Percentiles rank a stretch among this genome's conserved stretches.
phyloP scores from a whole-genome alignment of 2,113 vertebrate species.

The Pituophis catenifer region DNA sequence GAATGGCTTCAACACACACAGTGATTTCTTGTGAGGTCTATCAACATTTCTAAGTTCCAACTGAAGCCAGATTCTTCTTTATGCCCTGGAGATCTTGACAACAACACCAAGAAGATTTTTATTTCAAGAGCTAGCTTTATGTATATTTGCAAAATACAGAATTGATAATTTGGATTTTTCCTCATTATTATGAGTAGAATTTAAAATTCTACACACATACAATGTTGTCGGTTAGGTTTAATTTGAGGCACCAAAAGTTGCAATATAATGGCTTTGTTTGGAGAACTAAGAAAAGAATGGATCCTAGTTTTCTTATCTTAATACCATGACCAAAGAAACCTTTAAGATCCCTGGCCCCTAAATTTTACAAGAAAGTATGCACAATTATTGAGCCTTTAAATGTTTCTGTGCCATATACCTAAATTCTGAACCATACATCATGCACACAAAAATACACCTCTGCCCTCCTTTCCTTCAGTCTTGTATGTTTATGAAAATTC shows the following conservation, averaged over 20 bases:
- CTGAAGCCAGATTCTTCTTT: slow-evolving; percentile 14
- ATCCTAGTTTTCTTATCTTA: neutral
- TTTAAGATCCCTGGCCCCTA: neutral
- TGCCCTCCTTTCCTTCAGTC: neutral
- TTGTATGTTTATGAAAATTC: neutral
- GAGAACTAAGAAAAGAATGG: neutral
- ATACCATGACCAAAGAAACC: neutral
- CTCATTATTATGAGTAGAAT: slow-evolving; percentile 21
- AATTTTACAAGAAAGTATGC: neutral
- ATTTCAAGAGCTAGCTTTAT: slow-evolving; percentile 23
- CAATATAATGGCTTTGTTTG: neutral
- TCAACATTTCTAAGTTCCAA: neutral
- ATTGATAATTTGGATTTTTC: slow-evolving; percentile 36
- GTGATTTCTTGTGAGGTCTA: neutral
- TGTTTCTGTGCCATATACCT: neutral
- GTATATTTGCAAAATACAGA: slow-evolving; percentile 18
- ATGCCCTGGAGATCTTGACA: neutral
- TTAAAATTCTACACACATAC: slow-evolving; percentile 13
- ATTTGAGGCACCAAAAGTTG: slow-evolving; percentile 28
- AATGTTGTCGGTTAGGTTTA: neutral
- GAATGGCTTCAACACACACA: neutral
- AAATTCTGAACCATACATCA: neutral
- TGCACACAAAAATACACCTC: neutral
- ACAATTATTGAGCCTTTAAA: neutral
- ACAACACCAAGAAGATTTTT: neutral